Base-by-base conservation (phyloP, 2,888 invertebrate genomes). In the Netelia melanura region DNA sequence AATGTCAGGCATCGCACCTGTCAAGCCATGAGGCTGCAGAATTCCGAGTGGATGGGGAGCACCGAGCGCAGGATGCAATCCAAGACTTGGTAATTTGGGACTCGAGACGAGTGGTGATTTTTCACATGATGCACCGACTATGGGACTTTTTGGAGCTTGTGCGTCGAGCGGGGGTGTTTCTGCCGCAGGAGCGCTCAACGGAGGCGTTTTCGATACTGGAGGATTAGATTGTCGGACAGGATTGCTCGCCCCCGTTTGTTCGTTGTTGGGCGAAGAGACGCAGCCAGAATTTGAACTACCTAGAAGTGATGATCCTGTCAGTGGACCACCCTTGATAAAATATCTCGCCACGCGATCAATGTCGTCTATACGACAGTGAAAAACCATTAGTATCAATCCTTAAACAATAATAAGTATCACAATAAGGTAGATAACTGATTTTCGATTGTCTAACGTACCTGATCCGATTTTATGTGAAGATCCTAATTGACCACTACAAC, bases 341-440 rank as follows among this genome's bases (percentile, higher is more conserved):
- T 93, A 93, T 21, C 89, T 88, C 8, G 90, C 90, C 21, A 93
- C 87, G 62, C 88, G 88, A 65, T 91, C 87, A 25, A 89, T 90
- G 87, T 91, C 90, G 21, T 75, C 93, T 92, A 76, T 5, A 38
- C 38, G 38, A 38, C 38, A 38, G 38, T 0, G 30, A 70, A 48
- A 48, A 48, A 48, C 48, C 48, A 48, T 38, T 38, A 38, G 6
- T 38, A 6, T 38, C 8, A 38, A 38, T 38, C 6, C 38, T 38
- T 8, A 38, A 38, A 5, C 38, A 6, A 38, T 38, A 8, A 38
- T 38, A 38, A 38, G 38, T 38, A 38, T 38, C 38, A 38, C 5
- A 8, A 38, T 5, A 38, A 38, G 38, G 38, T 6, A 38, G 38
- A 67, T 54, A 38, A 52, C 56, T 2, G 14, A 67, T 79, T 30